phyloP scores from a whole-genome alignment of 2,797 vertebrate genomes.

The Dipus sagitta region DNA sequence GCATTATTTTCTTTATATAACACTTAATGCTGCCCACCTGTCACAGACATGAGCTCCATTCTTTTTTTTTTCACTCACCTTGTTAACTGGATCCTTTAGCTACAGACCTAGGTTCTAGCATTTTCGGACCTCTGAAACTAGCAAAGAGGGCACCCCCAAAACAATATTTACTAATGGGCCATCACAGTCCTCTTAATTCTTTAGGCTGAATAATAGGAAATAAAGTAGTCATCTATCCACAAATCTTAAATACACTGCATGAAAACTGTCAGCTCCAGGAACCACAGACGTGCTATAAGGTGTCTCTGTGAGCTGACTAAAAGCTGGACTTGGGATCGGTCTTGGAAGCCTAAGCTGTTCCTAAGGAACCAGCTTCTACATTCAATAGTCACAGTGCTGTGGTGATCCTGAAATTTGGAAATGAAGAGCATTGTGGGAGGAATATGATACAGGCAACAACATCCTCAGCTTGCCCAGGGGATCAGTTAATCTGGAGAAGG shows the following conservation, averaged over 20 bases:
- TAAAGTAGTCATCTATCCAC: neutral
- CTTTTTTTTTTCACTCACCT: neutral
- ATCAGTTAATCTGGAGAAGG: neutral
- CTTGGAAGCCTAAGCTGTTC: neutral
- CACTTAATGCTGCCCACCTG: neutral
- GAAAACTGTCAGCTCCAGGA: neutral
- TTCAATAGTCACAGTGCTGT: neutral
- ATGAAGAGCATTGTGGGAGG: neutral
- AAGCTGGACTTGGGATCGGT: neutral
- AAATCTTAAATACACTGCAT: neutral
- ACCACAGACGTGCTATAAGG: neutral
- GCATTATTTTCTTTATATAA: neutral
- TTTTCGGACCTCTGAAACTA: neutral
- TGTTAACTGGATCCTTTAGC: neutral
- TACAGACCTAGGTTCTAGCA: neutral
- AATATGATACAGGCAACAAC: neutral
- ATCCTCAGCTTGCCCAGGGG: neutral
- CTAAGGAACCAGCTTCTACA: neutral
- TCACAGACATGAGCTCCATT: neutral
- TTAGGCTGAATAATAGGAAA: slow-evolving; percentile 11
- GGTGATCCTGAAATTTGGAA: neutral
- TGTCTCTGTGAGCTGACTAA: neutral
- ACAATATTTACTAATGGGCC: neutral
- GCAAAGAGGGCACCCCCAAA: neutral
- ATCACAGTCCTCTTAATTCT: neutral